phyloP scores from a whole-genome alignment of 2,888 invertebrate species.

The Lasioglossum villosulum region DNA sequence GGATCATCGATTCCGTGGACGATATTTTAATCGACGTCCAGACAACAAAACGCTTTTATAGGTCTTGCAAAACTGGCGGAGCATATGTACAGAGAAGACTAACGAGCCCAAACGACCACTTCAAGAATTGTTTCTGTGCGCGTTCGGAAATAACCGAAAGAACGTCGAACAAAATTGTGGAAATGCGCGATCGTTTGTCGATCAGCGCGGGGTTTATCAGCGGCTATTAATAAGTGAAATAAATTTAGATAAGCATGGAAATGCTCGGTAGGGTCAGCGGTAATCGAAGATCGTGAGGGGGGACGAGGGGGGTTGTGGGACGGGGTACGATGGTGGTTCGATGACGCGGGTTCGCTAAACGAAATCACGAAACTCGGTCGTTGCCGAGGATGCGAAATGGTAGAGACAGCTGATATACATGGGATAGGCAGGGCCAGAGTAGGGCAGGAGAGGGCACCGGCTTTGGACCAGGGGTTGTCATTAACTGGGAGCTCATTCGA shows the following conservation, averaged over 20 bases:
- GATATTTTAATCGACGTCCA: not conserved
- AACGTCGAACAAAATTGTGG: not conserved
- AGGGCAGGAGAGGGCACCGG: conserved; percentile 41
- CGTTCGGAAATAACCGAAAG: not conserved
- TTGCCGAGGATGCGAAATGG: conserved; percentile 49
- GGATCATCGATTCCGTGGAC: not conserved
- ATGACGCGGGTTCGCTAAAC: conserved; percentile 41
- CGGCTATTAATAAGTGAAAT: conserved; percentile 13
- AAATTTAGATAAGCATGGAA: conserved; percentile 33
- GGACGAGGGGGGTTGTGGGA: not conserved
- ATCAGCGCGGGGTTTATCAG: not conserved
- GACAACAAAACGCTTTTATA: too few species aligned
- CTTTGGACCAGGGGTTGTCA: conserved; percentile 80
- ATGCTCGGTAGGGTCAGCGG: not conserved
- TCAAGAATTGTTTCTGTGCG: too few species aligned
- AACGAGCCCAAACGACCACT: too few species aligned
- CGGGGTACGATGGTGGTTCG: not conserved
- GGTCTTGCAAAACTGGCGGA: too few species aligned
- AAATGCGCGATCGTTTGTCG: not conserved
- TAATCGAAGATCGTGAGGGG: not conserved
- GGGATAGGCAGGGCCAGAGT: conserved; percentile 75
- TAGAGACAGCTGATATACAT: conserved; percentile 76
- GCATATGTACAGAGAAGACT: too few species aligned
- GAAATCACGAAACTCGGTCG: conserved; percentile 61
- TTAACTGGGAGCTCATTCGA: conserved; percentile 83